Base-by-base conservation (phyloP, 2,888 invertebrate genomes). In the Pandemis cinnamomeana region DNA sequence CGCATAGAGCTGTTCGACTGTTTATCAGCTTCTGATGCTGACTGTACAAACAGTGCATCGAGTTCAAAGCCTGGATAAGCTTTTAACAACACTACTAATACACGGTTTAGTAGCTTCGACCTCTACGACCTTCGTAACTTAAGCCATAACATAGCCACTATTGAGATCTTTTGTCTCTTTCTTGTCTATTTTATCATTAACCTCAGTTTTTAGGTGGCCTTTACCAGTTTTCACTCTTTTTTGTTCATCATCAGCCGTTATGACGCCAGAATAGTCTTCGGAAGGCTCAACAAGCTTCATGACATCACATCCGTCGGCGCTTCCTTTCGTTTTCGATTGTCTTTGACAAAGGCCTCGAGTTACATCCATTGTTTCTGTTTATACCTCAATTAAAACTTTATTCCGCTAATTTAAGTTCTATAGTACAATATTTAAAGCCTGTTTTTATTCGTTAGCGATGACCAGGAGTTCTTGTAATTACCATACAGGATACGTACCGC, bases 321-420 rank as follows among this genome's bases (percentile, higher is more conserved):
- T 89, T 91, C 93, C 92, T 93, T 93, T 93, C 93, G 83, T 83
- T 93, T 93, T 93, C 92, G 86, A 91, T 92, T 91, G 92, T 90
- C 90, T 91, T 88, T 91, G 91, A 89, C 92, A 91, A 89, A 87
- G 87, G 90, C 88, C 87, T 91, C 86, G 84, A 86, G 87, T 89
- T 89, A 84, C 86, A 72, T 76, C 84, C 81, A 89, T 89, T 91
- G 89, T 91, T 83, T 82, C 74, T 80, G 80, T 80, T 81, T 84
- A 82, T 80, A 82, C 84, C 80, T 81, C 80, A 72, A 72, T 74
- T 71, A 74, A 55, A 63, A 61, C 61, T 46, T 53, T 68, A 63
- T 51, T 68, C 68, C 13, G 78, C 77, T 78, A 79, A 78, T 76
- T 75, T 74, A 72, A 73, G 66, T 76, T 76, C 68, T 74, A 71